Base-by-base conservation (phyloP, 2,113 vertebrate genomes). In the Manacus vitellinus region DNA sequence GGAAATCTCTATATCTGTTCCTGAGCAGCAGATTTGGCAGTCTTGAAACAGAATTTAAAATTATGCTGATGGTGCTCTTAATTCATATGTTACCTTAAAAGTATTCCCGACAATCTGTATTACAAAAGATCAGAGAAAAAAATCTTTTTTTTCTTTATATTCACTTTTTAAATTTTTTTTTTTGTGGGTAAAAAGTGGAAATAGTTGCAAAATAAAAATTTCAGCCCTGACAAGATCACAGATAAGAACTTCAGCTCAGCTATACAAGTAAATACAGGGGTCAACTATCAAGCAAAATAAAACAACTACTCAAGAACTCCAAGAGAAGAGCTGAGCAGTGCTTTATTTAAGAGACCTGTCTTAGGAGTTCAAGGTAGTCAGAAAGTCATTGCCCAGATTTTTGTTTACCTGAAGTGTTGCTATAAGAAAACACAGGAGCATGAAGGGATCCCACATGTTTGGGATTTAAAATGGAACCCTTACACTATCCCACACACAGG, bases 11-110 rank as follows among this genome's bases (percentile, higher is more conserved):
- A 0, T 55, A 78, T 89, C 52, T 91, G 41, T 66, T 95, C 37
- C 72, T 66, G 72, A 86, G 54, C 80, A 80, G 72, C 37, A 88
- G 67, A 91, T 56, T 94, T 96, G 83, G 79, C 83, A 76, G 59
- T 61, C 83, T 73, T 73, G 49, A 89, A 91, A 77, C 30, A 68
- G 75, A 73, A 77, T 76, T 91, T 73, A 76, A 46, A 49, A 91
- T 70, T 88, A 66, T 91, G 75, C 76, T 74, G 66, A 61, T 39
- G 35, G 51, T 86, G 89, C 47, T 33, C 67, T 89, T 89, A 93
- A 89, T 93, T 92, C 39, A 9, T 74, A 35, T n/a, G 41, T 46
- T 62, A 58, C 23, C 85, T 88, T 93, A 88, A 90, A 94, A 90
- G 49, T 3, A 23, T 61, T 82, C 62, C 33, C 41, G 66, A 24